Evolutionary conservation across 2,797 vertebrate genomes (phyloP).

Genomic region (Sebastes variabilis): DNA sequence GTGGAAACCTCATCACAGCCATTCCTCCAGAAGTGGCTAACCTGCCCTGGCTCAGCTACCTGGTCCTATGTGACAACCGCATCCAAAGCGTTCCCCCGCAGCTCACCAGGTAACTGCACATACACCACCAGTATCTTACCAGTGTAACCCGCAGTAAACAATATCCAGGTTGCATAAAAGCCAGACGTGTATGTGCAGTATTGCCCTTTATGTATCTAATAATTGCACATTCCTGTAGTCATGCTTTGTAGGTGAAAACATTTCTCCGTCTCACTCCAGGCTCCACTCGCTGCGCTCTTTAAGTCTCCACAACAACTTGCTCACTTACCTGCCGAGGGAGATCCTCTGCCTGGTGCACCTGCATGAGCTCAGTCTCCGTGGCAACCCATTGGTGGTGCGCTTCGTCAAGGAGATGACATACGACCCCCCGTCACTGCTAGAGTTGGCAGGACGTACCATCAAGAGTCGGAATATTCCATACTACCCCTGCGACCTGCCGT

Average conservation of each 20-base stretch:
- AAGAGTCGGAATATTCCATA: slow-evolving; percentile 92
- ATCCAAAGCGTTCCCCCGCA: slow-evolving; percentile 97
- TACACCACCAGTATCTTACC: background rate
- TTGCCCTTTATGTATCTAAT: background rate
- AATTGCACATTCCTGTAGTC: background rate
- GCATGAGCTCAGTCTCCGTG: slow-evolving; percentile 96
- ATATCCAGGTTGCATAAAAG: background rate
- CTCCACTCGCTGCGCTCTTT: slow-evolving; percentile 94
- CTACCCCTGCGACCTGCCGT: slow-evolving; percentile 86
- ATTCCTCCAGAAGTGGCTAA: slow-evolving; percentile 96
- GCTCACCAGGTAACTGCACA: slow-evolving; percentile 87
- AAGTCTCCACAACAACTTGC: slow-evolving; percentile 97
- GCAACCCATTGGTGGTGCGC: slow-evolving; percentile 97
- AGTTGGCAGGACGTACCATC: slow-evolving; percentile 91
- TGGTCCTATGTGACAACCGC: slow-evolving; percentile 97
- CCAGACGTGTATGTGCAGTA: background rate
- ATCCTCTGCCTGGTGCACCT: slow-evolving; percentile 95
- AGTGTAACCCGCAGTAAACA: background rate
- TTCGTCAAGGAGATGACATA: slow-evolving; percentile 97
- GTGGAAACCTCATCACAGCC: slow-evolving; percentile 94
- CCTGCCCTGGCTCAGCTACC: slow-evolving; percentile 91
- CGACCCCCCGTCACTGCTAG: slow-evolving; percentile 92
- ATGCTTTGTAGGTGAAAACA: background rate
- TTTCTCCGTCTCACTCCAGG: slow-evolving; percentile 68
- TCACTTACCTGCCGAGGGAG: slow-evolving; percentile 96